These are phyloP conservation scores for Prenolepis imparis DNA, from an alignment of 2,888 invertebrate genomes.

Conservation along the genomic window DNA sequence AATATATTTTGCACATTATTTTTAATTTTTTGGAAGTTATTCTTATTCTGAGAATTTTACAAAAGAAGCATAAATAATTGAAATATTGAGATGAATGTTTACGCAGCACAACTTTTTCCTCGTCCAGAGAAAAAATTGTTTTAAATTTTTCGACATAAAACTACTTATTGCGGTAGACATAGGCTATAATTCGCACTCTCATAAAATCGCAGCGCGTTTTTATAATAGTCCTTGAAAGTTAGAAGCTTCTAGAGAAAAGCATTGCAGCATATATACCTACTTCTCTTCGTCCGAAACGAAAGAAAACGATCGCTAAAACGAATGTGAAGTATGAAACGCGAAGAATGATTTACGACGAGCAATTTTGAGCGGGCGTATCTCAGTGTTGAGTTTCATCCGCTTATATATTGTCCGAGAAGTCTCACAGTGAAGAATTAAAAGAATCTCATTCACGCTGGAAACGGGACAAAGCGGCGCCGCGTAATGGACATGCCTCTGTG, in stretches of 20 bases:
- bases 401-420: conserved; percentile 37
- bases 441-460: conserved; percentile 27
- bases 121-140: not conserved
- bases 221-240: conserved; percentile 29
- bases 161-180: not conserved
- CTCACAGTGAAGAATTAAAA: conserved; percentile 14
- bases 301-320: conserved; percentile 63
- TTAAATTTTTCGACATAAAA: conserved; percentile 6
- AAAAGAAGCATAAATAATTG: not conserved
- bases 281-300: conserved; percentile 12
- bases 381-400: conserved; percentile 8
- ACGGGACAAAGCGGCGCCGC: not conserved
- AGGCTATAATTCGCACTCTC: not conserved
- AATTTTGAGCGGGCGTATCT: conserved; percentile 59
- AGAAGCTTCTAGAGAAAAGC: not conserved
- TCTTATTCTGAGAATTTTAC: not conserved
- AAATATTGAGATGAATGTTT: not conserved
- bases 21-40: not conserved
- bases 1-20: not conserved
- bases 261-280: not conserved
- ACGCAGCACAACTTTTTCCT: not conserved
- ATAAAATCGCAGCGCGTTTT: conserved; percentile 15
- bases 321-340: conserved; percentile 58
- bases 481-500: conserved; percentile 25
- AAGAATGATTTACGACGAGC: conserved; percentile 59